Evolutionary conservation across 2,888 invertebrate genomes (phyloP), one percentile per base, ranked within the genome.

Genomic region (Noctua fimbriata): DNA sequence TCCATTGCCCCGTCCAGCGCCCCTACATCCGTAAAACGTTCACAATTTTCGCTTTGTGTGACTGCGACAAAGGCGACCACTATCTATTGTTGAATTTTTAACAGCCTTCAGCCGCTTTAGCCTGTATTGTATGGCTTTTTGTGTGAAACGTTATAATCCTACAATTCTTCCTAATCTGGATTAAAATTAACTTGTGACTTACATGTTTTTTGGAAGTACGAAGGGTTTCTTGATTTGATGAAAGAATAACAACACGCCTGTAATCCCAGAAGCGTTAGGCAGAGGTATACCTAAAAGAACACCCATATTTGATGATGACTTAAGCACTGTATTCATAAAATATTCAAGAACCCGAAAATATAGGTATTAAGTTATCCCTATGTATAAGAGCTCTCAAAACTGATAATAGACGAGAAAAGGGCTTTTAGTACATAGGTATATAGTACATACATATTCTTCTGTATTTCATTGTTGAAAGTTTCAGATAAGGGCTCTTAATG

Each of bases 61-160:
- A 72, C 76, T 82, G 77, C 87, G 72, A 92, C 92, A 93, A 92
- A 92, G 90, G 88, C 87, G 58, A 75, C 90, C 88, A 90, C 92
- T 90, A 92, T 90, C 92, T 91, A 93, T 92, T 93, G 92, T 93
- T 90, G 89, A 91, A 92, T 93, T 93, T 93, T 92, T 92, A 92
- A 92, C 92, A 89, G 90, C 91, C 87, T 84, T 76, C 87, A 73
- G 87, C 79, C 89, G 81, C 89, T 90, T 92, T 90, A 88, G 88
- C 82, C 79, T 63, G 83, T 77, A 79, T 85, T 89, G 88, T 87
- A 76, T 75, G 85, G 82, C 85, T 87, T 91, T 91, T 89, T 91
- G 83, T 84, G 76, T 72, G 58, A 71, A 79, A 82, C 79, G 55
- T 78, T 88, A 83, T 89, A 87, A 86, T 85, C 75, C 83, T n/a